A percentile compares a stretch with the other conserved stretches of the same genome.
These are phyloP conservation scores for Nematolebias whitei DNA, from an alignment of 2,113 vertebrate species.

Conservation along the genomic window DNA sequence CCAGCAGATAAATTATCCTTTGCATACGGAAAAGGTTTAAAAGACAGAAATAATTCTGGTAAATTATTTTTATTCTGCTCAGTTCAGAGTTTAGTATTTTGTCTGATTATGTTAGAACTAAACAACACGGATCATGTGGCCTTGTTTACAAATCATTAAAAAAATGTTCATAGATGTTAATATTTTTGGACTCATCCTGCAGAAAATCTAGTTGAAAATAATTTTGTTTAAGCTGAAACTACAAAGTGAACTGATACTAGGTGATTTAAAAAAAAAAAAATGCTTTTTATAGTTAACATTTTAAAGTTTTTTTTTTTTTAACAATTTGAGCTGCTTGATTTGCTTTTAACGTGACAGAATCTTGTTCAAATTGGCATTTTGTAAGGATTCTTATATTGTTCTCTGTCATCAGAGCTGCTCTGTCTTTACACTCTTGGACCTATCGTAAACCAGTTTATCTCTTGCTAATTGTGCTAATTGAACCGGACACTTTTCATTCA, in stretches of 20 bases:
- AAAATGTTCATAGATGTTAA: too few species aligned
- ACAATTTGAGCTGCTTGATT: slow-evolving; percentile 46
- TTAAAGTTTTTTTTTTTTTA: slow-evolving; percentile 12
- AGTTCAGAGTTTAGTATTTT: slow-evolving; percentile 10
- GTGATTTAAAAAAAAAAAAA: too few species aligned
- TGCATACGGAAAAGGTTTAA: slow-evolving; percentile 24
- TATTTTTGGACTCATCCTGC: too few species aligned
- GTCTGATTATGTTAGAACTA: slow-evolving; percentile 10
- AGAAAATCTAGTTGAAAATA: background rate
- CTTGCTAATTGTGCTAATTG: slow-evolving; percentile 42
- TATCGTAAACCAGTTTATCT: slow-evolving; percentile 73
- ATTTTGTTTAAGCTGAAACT: slow-evolving; percentile 9
- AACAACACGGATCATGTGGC: slow-evolving; percentile 30
- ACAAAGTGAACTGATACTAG: slow-evolving; percentile 7
- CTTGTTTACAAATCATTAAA: slow-evolving; percentile 19
- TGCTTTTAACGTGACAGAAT: slow-evolving; percentile 62
- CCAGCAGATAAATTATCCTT: slow-evolving; percentile 43
- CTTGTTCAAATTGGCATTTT: slow-evolving; percentile 65
- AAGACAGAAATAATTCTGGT: slow-evolving; percentile 70
- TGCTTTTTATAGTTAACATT: slow-evolving; percentile 20
- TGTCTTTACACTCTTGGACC: slow-evolving; percentile 73
- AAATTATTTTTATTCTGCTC: slow-evolving; percentile 38
- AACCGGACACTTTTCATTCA: slow-evolving; percentile 44
- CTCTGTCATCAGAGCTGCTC: slow-evolving; percentile 70
- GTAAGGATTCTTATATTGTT: slow-evolving; percentile 66